Conservation (phyloP, 2,797 vertebrate species). For the Nasua narica region DNA sequence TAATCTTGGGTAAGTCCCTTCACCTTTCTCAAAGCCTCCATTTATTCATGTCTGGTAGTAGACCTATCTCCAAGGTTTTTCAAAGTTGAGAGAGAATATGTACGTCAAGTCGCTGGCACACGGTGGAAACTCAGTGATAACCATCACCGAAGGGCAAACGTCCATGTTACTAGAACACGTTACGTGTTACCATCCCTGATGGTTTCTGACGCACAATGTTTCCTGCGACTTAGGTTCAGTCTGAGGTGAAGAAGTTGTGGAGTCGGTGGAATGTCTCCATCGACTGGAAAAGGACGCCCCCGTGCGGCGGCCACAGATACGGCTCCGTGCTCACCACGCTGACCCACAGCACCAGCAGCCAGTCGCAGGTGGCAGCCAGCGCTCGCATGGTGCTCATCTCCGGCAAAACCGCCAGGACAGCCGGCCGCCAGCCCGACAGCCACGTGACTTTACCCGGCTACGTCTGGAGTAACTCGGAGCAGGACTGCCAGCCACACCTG, state of each 20-base stretch:
- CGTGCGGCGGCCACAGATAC: constrained; percentile 86
- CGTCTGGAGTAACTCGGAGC: constrained; percentile 89
- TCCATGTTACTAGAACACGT: no score
- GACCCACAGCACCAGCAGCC: constrained; percentile 88
- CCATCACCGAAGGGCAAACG: neutral
- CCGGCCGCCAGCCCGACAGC: constrained; percentile 46
- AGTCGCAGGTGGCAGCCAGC: constrained; percentile 84
- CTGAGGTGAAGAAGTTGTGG: constrained; percentile 93
- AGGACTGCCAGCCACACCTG: constrained; percentile 80
- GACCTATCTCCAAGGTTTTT: neutral
- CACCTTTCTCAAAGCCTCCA: neutral
- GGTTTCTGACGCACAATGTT: neutral
- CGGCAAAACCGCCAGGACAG: constrained; percentile 73
- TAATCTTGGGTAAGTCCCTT: neutral
- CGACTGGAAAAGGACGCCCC: constrained; percentile 87
- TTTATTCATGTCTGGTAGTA: neutral
- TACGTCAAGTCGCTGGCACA: neutral
- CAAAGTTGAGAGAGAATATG: neutral
- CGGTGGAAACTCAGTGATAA: neutral
- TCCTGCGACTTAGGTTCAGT: constrained; percentile 86
- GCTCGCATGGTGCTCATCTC: constrained; percentile 83
- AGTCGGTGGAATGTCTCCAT: constrained; percentile 88
- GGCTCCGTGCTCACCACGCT: constrained; percentile 87
- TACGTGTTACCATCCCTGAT: neutral
- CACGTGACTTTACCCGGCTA: constrained; percentile 88